A percentile compares a stretch with the other conserved stretches of the same genome.
Conservation (phyloP, 1,140 invertebrate species). For the Belonocnema kinseyi region DNA sequence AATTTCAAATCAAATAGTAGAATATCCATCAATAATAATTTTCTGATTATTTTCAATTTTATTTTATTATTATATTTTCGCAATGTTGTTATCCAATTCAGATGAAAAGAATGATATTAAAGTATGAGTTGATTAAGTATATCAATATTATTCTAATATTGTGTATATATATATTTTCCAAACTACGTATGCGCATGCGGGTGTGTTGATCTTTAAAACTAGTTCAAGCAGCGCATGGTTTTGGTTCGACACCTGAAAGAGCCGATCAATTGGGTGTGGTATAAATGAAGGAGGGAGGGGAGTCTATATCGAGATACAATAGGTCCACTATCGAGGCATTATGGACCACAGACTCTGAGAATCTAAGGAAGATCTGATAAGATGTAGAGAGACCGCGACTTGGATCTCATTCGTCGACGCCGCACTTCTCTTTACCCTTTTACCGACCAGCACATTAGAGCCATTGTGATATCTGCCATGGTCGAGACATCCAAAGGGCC, state of each 20-base stretch:
- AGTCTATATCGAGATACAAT: constrained; percentile 52
- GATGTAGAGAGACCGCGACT: constrained; percentile 49
- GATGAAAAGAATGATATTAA: no score
- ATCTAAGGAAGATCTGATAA: constrained; percentile 62
- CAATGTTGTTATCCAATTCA: no score
- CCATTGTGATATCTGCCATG: constrained; percentile 69
- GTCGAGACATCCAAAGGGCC: constrained; percentile 64
- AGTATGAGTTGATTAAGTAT: no score
- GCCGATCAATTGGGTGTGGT: constrained; percentile 10
- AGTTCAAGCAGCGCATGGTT: neutral
- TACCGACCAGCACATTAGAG: constrained; percentile 64
- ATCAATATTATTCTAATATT: no score
- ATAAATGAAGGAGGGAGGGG: constrained; percentile 30
- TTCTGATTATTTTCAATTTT: no score
- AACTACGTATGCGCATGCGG: no score
- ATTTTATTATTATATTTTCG: no score
- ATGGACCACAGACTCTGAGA: constrained; percentile 36
- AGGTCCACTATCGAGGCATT: constrained; percentile 61
- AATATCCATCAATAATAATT: no score
- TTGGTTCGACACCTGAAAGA: neutral
- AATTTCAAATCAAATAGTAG: no score
- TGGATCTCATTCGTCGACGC: constrained; percentile 57
- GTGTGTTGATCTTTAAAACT: neutral
- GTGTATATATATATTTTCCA: no score
- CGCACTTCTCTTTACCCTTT: constrained; percentile 64